Conservation (phyloP, 2,888 invertebrate genomes). For the Phaedon cochleariae region DNA sequence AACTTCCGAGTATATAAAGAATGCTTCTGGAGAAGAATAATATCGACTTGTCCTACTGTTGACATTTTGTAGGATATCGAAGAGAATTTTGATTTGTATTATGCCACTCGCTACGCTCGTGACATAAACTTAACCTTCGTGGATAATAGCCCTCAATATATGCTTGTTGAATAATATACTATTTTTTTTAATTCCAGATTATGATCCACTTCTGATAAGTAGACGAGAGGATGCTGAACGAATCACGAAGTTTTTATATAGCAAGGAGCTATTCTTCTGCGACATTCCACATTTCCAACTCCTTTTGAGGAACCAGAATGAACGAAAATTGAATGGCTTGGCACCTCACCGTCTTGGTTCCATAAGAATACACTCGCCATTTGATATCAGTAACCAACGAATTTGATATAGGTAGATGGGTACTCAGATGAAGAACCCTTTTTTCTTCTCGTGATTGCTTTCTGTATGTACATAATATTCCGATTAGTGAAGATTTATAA, state of each 20-base stretch:
- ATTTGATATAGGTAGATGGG: too few relatives aligned
- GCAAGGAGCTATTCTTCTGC: conserved; percentile 69
- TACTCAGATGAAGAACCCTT: too few relatives aligned
- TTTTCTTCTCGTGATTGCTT: not conserved
- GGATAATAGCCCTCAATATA: too few relatives aligned
- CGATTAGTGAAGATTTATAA: too few relatives aligned
- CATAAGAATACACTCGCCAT: conserved; percentile 59
- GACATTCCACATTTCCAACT: conserved; percentile 73
- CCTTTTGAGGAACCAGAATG: conserved; percentile 69
- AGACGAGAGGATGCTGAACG: conserved; percentile 66
- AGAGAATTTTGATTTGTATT: too few relatives aligned
- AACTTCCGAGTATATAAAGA: too few relatives aligned
- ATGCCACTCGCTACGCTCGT: too few relatives aligned
- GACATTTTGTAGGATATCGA: too few relatives aligned
- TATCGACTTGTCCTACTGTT: too few relatives aligned
- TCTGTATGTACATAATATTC: not conserved
- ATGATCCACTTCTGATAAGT: conserved; percentile 69
- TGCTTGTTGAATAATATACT: too few relatives aligned
- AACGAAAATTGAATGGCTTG: conserved; percentile 68
- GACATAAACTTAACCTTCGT: too few relatives aligned
- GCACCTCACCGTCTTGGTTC: conserved; percentile 70
- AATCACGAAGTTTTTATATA: conserved; percentile 66
- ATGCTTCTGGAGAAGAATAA: too few relatives aligned
- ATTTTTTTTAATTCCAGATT: conserved; percentile 51
- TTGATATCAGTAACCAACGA: not conserved